phyloP scores from a whole-genome alignment of 2,888 invertebrate genomes.

The Caenorhabditis auriculariae region DNA sequence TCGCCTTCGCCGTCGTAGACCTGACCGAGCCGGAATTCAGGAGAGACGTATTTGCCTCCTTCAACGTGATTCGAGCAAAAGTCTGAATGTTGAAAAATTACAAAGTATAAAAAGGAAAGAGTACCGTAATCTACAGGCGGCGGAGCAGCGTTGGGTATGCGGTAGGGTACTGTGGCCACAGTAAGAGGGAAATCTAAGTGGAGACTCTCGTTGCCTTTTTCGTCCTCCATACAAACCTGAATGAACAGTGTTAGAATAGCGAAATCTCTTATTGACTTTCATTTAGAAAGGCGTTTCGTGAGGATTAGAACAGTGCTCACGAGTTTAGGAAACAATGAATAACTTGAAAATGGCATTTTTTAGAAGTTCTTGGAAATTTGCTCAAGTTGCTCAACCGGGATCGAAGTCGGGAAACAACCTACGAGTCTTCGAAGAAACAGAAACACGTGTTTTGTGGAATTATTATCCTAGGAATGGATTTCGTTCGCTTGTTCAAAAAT shows the following conservation, averaged over 20 bases:
- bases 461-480: no score
- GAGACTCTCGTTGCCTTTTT: constrained; percentile 75
- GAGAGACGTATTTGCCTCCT: constrained; percentile 78
- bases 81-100: constrained; percentile 67
- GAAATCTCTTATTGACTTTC: neutral
- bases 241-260: constrained; percentile 4
- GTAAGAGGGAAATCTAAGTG: constrained; percentile 77
- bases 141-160: constrained; percentile 64
- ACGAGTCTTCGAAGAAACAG: no score
- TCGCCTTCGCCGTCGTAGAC: constrained; percentile 66
- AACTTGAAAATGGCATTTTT: neutral
- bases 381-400: no score
- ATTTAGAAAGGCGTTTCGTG: no score
- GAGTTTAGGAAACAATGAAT: constrained; percentile 1
- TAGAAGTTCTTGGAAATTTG: no score
- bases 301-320: no score
- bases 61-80: constrained; percentile 76
- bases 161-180: constrained; percentile 75
- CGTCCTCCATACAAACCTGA: constrained; percentile 75
- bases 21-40: constrained; percentile 78
- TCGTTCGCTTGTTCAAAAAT: no score
- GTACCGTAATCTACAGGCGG: constrained; percentile 60
- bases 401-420: no score
- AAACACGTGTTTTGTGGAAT: no score
- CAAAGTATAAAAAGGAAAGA: neutral